phyloP scores from a whole-genome alignment of 2,797 vertebrate species.

The Benthosema pterotum region DNA sequence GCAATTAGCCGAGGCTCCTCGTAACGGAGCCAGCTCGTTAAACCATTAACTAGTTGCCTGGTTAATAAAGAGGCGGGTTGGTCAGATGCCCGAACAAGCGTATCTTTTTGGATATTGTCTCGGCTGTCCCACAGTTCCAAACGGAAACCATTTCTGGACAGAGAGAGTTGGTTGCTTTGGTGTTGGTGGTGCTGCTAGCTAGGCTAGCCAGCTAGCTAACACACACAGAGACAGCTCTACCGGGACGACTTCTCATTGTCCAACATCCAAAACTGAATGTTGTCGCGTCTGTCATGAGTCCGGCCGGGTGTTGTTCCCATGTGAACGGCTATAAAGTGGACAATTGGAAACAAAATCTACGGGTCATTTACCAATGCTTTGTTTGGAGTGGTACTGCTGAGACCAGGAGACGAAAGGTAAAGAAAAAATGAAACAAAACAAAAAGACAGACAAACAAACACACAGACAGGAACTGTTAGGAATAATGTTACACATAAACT shows the following conservation, averaged over 20 bases:
- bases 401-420: conserved; percentile 95
- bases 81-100: conserved; percentile 72
- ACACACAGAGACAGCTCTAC: conserved; percentile 57
- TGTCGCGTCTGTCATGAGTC: conserved; percentile 90
- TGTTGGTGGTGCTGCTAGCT: conserved; percentile 61
- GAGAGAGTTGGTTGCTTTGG: no score
- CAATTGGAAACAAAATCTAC: conserved; percentile 97
- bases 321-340: conserved; percentile 98
- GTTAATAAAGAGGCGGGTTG: conserved; percentile 58
- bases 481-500: conserved; percentile 38
- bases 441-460: conserved; percentile 8
- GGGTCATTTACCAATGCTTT: conserved; percentile 98
- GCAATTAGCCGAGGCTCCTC: conserved; percentile 35
- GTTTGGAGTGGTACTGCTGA: conserved; percentile 96
- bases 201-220: conserved; percentile 58
- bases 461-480: conserved; percentile 53
- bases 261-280: conserved; percentile 77
- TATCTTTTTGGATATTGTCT: conserved; percentile 75
- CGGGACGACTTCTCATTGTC: conserved; percentile 71
- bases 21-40: conserved; percentile 44
- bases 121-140: conserved; percentile 79
- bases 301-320: conserved; percentile 97
- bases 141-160: conserved; percentile 80
- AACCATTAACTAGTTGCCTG: conserved; percentile 34
- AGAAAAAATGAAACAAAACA: conserved; percentile 69